phyloP scores from a whole-genome alignment of 2,888 invertebrate genomes.

The Hemistola chrysoprasaria region DNA sequence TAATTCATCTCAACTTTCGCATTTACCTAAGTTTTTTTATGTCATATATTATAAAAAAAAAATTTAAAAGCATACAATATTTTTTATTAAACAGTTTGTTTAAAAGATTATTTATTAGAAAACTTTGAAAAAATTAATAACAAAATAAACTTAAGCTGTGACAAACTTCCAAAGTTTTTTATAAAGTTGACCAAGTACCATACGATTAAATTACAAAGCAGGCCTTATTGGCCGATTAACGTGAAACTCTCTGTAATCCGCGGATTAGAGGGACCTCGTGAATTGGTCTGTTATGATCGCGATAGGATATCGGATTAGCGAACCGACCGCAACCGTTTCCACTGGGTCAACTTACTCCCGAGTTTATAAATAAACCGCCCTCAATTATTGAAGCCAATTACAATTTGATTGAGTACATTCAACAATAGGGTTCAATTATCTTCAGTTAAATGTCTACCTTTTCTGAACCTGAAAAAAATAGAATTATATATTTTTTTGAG shows the following conservation, averaged over 20 bases:
- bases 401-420: slow-evolving; percentile 4
- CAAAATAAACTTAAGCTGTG: too few relatives aligned
- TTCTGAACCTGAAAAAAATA: too few relatives aligned
- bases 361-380: slow-evolving; percentile 16
- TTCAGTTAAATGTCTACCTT: too few relatives aligned
- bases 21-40: too few relatives aligned
- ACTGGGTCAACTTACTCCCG: slow-evolving; percentile 21
- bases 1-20: too few relatives aligned
- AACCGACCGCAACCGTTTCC: slow-evolving; percentile 35
- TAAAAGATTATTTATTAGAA: too few relatives aligned
- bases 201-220: slow-evolving; percentile 24
- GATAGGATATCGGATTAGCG: slow-evolving; percentile 44
- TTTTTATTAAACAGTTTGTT: too few relatives aligned
- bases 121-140: too few relatives aligned
- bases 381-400: slow-evolving; percentile 7
- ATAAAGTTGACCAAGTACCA: slow-evolving; percentile 19
- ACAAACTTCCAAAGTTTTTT: slow-evolving; percentile 3
- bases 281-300: slow-evolving; percentile 33
- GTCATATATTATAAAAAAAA: too few relatives aligned
- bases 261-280: slow-evolving; percentile 31
- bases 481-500: too few relatives aligned
- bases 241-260: slow-evolving; percentile 33
- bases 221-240: slow-evolving; percentile 34
- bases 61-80: too few relatives aligned
- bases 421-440: neutral